A percentile compares a stretch with the other conserved stretches of the same genome.
Evolutionary conservation across 2,113 vertebrate genomes (phyloP).

Genomic region (Lamprologus speciosus): DNA sequence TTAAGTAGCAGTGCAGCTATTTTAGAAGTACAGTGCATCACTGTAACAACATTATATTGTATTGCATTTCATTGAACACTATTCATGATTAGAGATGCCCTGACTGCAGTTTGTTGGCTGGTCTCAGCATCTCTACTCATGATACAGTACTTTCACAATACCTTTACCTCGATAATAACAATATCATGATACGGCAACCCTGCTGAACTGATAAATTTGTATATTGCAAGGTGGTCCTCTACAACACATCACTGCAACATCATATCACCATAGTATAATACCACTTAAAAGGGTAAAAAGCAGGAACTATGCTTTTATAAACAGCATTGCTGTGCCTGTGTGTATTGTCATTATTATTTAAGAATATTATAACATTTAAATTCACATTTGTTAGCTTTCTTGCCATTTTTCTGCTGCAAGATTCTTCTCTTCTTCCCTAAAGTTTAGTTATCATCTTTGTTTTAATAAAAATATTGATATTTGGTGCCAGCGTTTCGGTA

Average conservation of each 20-base stretch:
- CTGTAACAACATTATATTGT: neutral
- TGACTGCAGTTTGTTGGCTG: neutral
- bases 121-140: neutral
- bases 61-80: neutral
- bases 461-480: neutral
- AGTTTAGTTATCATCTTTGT: neutral
- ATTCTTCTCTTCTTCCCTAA: neutral
- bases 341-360: neutral
- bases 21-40: neutral
- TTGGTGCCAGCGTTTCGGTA: fast-evolving
- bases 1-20: neutral
- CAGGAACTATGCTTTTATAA: neutral
- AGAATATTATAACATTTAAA: neutral
- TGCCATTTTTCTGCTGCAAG: neutral
- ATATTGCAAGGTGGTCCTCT: neutral
- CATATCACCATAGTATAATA: neutral
- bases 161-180: neutral
- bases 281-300: neutral
- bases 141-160: neutral
- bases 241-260: neutral
- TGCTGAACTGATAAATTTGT: neutral
- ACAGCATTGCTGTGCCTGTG: neutral
- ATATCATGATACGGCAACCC: neutral
- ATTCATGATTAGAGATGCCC: neutral
- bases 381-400: neutral